These are phyloP conservation scores for Cettia cetti DNA, from an alignment of 2,113 vertebrate genomes.

Conservation along the genomic window DNA sequence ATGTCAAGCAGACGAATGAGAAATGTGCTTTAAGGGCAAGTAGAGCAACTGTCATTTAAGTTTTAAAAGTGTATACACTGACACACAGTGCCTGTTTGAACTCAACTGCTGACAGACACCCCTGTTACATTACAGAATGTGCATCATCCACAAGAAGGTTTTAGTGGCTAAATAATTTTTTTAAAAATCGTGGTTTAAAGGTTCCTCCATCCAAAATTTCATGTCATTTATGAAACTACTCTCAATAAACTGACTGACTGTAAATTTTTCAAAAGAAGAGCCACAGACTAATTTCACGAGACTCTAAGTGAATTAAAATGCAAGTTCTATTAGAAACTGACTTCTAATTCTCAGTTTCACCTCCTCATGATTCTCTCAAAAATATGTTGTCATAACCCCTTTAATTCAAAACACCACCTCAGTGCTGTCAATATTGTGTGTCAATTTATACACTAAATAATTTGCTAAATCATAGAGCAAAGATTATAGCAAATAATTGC, in stretches of 20 bases:
- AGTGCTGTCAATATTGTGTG: background rate
- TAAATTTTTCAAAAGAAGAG: background rate
- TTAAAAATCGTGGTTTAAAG: background rate
- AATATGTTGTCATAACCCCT: background rate
- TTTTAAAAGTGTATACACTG: background rate
- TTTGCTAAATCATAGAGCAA: background rate
- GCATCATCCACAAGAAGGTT: background rate
- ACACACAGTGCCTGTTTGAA: slow-evolving; percentile 7
- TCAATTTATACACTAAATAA: slow-evolving; percentile 50
- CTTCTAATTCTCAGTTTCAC: background rate
- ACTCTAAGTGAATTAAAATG: background rate
- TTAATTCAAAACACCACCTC: background rate
- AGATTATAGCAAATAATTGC: slow-evolving; percentile 16
- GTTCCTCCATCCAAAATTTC: background rate
- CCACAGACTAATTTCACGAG: background rate
- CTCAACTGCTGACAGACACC: background rate
- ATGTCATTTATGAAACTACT: background rate
- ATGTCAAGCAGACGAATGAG: slow-evolving; percentile 75
- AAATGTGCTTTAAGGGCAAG: slow-evolving; percentile 63
- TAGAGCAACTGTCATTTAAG: background rate
- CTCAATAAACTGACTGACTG: background rate
- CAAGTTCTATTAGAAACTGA: background rate
- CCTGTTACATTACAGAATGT: background rate
- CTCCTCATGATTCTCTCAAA: background rate
- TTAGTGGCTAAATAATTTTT: background rate